phyloP scores from a whole-genome alignment of 2,113 vertebrate genomes.

The Chionomys nivalis region DNA sequence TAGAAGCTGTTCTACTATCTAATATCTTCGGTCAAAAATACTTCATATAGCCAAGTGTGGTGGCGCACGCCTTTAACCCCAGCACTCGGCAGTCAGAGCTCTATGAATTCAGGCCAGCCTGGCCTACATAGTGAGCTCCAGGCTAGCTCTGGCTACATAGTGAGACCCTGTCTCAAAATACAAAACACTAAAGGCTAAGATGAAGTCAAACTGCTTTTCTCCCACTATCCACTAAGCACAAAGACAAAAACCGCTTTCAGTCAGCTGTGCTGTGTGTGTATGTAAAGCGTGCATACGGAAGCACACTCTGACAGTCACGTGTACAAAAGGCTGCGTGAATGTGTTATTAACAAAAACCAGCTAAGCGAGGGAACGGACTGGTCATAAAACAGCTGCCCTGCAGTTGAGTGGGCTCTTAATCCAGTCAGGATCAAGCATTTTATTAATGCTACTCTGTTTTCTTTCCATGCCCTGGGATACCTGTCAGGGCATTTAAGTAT shows the following conservation, averaged over 20 bases:
- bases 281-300: neutral
- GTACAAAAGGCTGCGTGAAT: neutral
- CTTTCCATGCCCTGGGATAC: neutral
- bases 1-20: neutral
- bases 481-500: neutral
- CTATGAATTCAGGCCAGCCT: neutral
- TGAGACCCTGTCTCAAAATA: neutral
- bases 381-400: neutral
- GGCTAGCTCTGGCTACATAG: neutral
- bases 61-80: neutral
- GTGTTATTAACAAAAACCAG: neutral
- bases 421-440: neutral
- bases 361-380: neutral
- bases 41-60: conserved; percentile 35
- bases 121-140: neutral
- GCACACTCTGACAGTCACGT: neutral
- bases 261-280: neutral
- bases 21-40: conserved; percentile 38
- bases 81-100: neutral
- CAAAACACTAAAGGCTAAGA: neutral
- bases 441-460: neutral
- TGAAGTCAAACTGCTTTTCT: conserved; percentile 38
- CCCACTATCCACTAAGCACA: neutral
- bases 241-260: neutral
- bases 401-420: neutral